These are phyloP conservation scores for Vanacampus margaritifer DNA, from an alignment of 2,113 vertebrate genomes.

Conservation along the genomic window DNA sequence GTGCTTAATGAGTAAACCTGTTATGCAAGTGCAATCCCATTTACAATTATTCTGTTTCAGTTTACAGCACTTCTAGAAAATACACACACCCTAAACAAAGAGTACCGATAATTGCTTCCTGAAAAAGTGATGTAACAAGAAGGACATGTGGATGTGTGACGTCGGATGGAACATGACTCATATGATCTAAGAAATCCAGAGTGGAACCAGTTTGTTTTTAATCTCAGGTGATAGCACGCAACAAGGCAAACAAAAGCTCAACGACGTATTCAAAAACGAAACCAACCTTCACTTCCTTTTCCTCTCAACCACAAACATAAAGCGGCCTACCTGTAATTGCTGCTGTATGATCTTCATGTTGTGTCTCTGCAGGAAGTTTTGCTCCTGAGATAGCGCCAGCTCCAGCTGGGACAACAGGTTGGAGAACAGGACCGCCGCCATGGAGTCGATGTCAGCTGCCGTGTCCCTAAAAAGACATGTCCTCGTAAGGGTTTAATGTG, in stretches of 20 bases:
- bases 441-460: conserved; percentile 82
- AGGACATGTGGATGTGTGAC: too few species aligned
- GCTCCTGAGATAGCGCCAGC: conserved; percentile 84
- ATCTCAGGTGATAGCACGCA: neutral
- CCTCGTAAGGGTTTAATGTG: neutral
- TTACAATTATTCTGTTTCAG: too few species aligned
- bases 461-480: conserved; percentile 58
- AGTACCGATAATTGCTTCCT: too few species aligned
- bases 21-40: too few species aligned
- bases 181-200: too few species aligned
- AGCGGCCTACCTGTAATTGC: conserved; percentile 82
- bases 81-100: too few species aligned
- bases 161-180: too few species aligned
- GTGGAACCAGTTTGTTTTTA: neutral
- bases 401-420: conserved; percentile 90
- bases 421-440: conserved; percentile 84
- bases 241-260: neutral
- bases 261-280: neutral
- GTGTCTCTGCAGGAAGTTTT: conserved; percentile 91
- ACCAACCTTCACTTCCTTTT: neutral
- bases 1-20: too few species aligned
- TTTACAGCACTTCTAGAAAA: too few species aligned
- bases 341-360: conserved; percentile 94
- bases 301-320: neutral
- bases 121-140: too few species aligned